Conservation (phyloP, 92 coral and sea anemone genomes). For the Virgularia gustaviana region DNA sequence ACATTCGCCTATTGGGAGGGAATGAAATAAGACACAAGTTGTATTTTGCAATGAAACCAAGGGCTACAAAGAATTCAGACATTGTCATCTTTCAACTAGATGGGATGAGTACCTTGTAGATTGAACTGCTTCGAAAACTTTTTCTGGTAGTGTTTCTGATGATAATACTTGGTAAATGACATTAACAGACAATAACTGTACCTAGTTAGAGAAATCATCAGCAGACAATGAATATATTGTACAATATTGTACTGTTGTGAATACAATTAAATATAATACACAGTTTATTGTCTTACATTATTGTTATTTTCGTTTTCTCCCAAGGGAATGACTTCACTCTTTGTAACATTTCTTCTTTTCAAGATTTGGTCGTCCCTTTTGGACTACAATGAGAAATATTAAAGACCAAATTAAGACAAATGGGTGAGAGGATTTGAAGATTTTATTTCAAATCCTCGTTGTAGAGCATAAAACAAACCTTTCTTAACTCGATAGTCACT, state of each 20-base stretch:
- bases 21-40: no score
- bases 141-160: constrained; percentile 1
- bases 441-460: neutral
- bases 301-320: constrained; percentile 57
- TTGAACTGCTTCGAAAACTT: constrained; percentile 72
- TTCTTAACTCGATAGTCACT: constrained; percentile 82
- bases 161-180: neutral
- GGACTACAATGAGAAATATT: constrained; percentile 30
- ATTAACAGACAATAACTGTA: neutral
- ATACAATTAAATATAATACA: no score
- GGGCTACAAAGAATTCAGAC: no score
- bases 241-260: neutral
- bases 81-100: no score
- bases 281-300: constrained; percentile 13
- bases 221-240: neutral
- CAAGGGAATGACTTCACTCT: constrained; percentile 65
- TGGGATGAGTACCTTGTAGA: constrained; percentile 77
- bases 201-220: neutral
- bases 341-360: constrained; percentile 68
- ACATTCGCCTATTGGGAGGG: constrained; percentile 64
- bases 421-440: no score
- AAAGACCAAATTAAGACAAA: neutral
- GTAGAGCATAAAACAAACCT: constrained; percentile 48
- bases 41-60: no score
- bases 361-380: constrained; percentile 71